Evolutionary conservation across 2,888 invertebrate species (phyloP), one percentile per base, ranked within the genome.

Genomic region (Meteorus cinctellus): DNA sequence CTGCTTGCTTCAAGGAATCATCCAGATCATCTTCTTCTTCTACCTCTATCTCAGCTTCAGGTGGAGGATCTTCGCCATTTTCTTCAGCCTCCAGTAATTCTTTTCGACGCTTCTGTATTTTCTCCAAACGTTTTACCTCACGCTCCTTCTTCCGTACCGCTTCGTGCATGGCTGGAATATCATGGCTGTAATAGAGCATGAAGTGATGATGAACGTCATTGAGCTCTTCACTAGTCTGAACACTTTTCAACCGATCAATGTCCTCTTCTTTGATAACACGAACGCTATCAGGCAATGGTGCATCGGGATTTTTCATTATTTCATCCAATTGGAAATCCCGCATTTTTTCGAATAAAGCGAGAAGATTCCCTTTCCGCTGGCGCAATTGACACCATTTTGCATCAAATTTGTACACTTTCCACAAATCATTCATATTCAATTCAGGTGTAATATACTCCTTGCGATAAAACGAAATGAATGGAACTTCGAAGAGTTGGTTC

Each of bases 371-470:
- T 86, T 98, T 98, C 2, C 98, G 92, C 16, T 93, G 93, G 80
- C 95, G 93, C 76, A 99, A 90, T 88, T 97, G 97, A 86, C 97
- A 97, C 96, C 97, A 98, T 91, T 97, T 97, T 72, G 96, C 97
- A 89, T 99, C 98, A 89, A 93, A 97, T 86, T 96, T 95, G 90
- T 97, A 99, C n/a, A 99, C 96, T 88, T 96, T 97, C 99, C 99
- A 99, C 41, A 99, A 91, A 87, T 99, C 99, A 84, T 97, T 97
- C 72, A 98, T 97, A 82, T 94, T 96, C 29, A 99, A 90, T 85
- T 98, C 98, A 0, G 98, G 97, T 84, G 96, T 95, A 0, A 99
- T 97, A 84, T 98, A 98, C 89, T 99, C 99, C 89, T 99, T 99
- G 34, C 99, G 93, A 88, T 99, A 99, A 90, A 98, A 98, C 0